Conservation (phyloP, 2,888 invertebrate genomes). For the Drosophila leonis region DNA sequence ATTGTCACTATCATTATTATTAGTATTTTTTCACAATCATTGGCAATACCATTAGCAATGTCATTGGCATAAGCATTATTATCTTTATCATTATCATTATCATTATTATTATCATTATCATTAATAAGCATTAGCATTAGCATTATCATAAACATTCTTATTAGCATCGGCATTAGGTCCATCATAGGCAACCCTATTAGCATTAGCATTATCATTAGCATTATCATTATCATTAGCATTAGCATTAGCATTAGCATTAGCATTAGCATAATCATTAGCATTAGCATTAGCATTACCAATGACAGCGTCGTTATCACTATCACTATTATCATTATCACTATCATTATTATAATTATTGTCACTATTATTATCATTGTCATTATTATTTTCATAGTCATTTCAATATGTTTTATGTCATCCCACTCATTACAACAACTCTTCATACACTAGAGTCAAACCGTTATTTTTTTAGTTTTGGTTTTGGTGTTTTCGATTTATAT, state of each 20-base stretch:
- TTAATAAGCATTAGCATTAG: neutral
- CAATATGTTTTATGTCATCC: too few relatives aligned
- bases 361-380: neutral
- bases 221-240: neutral
- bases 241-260: neutral
- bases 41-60: too few relatives aligned
- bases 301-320: neutral
- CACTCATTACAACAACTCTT: too few relatives aligned
- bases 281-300: neutral
- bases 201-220: neutral
- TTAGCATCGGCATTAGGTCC: neutral
- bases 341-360: neutral
- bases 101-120: neutral
- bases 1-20: neutral
- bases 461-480: too few relatives aligned
- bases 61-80: neutral
- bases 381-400: neutral
- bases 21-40: neutral
- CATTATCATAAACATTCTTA: neutral
- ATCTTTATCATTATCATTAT: too few relatives aligned
- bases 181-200: too few relatives aligned
- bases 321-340: neutral
- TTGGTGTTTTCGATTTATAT: too few relatives aligned
- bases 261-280: neutral
- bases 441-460: too few relatives aligned